Evolutionary conservation across 2,797 vertebrate genomes (phyloP), one percentile per base, ranked within the genome.

Genomic region (Netta rufina): DNA sequence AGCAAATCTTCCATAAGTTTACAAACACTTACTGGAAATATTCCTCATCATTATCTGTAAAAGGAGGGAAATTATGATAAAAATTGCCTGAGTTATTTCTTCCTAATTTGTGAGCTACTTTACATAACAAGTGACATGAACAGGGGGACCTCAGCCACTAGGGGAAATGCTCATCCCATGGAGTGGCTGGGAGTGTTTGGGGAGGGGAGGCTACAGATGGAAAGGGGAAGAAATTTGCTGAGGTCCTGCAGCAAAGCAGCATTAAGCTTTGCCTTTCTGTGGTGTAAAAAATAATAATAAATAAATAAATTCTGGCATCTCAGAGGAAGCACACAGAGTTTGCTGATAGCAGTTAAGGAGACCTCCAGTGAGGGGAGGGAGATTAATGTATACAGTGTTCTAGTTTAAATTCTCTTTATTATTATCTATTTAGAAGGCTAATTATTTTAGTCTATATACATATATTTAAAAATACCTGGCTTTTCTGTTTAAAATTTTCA

Each of bases 141-240:
- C 0, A 0, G 2, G 16, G 10, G 13, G 14, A 38, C 20, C 53
- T 60, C 33, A 2, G 3, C 0, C 2, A 4, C 20, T 25, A 17
- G 45, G 15, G 9, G 4, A 5, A 8, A 17, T 16, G 25, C 38
- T 64, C 39, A 70, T 67, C 11, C 21, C 25, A 13, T 19, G 12
- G 21, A 1, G 1, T 2, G 28, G 30, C 5, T n/a, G 39, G n/a
- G 13, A 9, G 25, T 0, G 0, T 16, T 14, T 3, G 5, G 6
- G 8, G 11, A 33, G 6, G 4, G 4, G 11, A 24, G 36, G 27
- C 6, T 65, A 20, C 39, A n/a, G 13, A 24, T 28, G n/a, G 39
- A 19, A 53, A 38, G 36, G 21, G 30, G 57, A 74, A 24, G 4
- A 47, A 64, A 3, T 6, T 21, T 57, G 24, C 16, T 39, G 66